These are phyloP conservation scores for Pogonomyrmex californicus DNA, from an alignment of 1,140 invertebrate species.

Conservation along the genomic window DNA sequence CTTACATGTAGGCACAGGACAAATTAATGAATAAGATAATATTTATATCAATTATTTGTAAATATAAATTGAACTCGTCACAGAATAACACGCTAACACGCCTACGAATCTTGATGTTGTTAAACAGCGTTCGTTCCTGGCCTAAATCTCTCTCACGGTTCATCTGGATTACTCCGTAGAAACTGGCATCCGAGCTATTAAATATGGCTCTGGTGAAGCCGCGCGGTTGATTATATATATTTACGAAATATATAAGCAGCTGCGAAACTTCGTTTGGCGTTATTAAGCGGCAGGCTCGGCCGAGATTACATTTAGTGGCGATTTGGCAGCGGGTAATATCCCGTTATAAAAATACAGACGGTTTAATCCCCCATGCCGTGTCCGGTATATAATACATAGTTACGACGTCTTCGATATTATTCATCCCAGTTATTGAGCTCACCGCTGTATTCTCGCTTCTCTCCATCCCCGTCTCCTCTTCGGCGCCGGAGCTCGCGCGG, in stretches of 20 bases:
- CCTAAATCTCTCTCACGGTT: slow-evolving; percentile 37
- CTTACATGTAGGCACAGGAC: not conserved
- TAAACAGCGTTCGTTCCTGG: not conserved
- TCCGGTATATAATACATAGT: slow-evolving; percentile 65
- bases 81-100: not conserved
- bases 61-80: not conserved
- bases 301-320: slow-evolving; percentile 60
- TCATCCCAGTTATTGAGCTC: slow-evolving; percentile 73
- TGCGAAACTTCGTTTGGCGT: slow-evolving; percentile 53
- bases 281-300: slow-evolving; percentile 51
- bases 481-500: slow-evolving; percentile 58
- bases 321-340: slow-evolving; percentile 55
- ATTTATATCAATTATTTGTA: slow-evolving; percentile 11
- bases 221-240: slow-evolving; percentile 47
- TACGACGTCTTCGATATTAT: slow-evolving; percentile 73
- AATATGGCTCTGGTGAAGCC: slow-evolving; percentile 23
- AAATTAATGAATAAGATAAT: slow-evolving; percentile 10
- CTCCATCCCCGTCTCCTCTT: not conserved
- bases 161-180: slow-evolving; percentile 37
- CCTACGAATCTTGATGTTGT: not conserved
- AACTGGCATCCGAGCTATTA: slow-evolving; percentile 45
- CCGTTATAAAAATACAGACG: slow-evolving; percentile 58
- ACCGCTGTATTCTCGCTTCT: slow-evolving; percentile 64
- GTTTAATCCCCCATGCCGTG: slow-evolving; percentile 47
- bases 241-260: slow-evolving; percentile 64